Evolutionary conservation across 1,140 invertebrate species (phyloP).

Genomic region (Ptiloglossa arizonensis): DNA sequence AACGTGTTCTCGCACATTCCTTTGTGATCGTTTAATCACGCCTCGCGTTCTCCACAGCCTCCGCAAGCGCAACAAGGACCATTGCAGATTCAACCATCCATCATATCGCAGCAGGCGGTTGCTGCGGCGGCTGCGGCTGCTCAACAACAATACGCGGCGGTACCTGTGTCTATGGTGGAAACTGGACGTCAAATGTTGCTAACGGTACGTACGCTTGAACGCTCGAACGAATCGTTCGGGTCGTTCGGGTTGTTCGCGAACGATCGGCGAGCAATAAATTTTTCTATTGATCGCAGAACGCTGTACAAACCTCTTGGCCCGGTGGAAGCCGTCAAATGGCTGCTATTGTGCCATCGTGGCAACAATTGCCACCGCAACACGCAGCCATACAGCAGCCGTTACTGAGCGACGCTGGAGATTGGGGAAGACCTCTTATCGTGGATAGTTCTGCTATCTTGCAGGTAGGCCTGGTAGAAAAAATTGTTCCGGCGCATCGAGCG

Average conservation of each 20-base stretch:
- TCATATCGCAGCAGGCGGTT: conserved; percentile 86
- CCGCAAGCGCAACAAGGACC: conserved; percentile 80
- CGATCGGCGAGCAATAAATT: neutral
- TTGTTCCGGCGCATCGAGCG: too few relatives aligned
- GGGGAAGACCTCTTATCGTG: conserved; percentile 90
- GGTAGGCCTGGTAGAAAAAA: conserved; percentile 74
- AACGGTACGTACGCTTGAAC: conserved; percentile 79
- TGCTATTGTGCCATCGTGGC: conserved; percentile 94
- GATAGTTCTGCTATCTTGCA: conserved; percentile 89
- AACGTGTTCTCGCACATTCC: neutral
- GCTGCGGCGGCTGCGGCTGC: conserved; percentile 82
- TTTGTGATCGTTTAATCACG: neutral
- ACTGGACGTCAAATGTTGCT: conserved; percentile 87
- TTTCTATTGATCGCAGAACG: conserved; percentile 82
- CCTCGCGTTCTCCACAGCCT: conserved; percentile 62
- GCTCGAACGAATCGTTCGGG: too few relatives aligned
- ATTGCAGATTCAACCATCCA: conserved; percentile 87
- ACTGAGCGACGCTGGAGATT: conserved; percentile 86
- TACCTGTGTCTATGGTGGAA: conserved; percentile 95
- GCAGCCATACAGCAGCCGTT: conserved; percentile 88
- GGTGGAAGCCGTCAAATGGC: conserved; percentile 89
- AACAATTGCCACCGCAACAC: conserved; percentile 88
- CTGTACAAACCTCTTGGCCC: conserved; percentile 92
- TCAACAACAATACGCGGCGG: conserved; percentile 90
- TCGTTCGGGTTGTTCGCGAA: neutral